Percentiles rank a stretch among this genome's conserved stretches.
Conservation (phyloP, 1,140 invertebrate species). For the Idris sp. region DNA sequence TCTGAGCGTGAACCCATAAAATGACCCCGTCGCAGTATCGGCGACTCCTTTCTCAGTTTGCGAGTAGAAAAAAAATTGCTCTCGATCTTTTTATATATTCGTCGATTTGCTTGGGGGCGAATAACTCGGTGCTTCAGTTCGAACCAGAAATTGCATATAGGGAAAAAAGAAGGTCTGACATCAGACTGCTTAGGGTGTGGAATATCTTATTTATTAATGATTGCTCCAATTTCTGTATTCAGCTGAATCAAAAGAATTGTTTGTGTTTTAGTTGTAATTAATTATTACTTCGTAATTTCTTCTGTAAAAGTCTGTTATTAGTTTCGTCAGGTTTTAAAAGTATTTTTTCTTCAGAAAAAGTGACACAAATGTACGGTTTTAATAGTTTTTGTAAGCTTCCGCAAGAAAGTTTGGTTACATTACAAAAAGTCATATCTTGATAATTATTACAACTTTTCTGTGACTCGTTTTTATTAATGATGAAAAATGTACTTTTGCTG, state of each 20-base stretch:
- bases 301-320: too few species aligned
- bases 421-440: not conserved
- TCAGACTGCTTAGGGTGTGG: conserved; percentile 59
- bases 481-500: conserved; percentile 1
- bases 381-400: not conserved
- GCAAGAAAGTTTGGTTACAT: not conserved
- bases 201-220: conserved; percentile 61
- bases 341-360: too few species aligned
- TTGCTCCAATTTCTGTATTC: too few species aligned
- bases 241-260: too few species aligned
- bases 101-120: conserved; percentile 66
- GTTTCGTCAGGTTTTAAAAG: too few species aligned
- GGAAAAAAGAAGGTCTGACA: conserved; percentile 62
- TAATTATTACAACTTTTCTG: not conserved
- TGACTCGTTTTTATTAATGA: not conserved
- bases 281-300: not conserved
- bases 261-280: too few species aligned
- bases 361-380: not conserved
- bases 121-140: conserved; percentile 68
- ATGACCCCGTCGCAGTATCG: conserved; percentile 69
- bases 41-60: conserved; percentile 42
- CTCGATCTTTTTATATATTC: conserved; percentile 75
- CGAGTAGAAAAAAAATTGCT: conserved; percentile 75
- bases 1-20: conserved; percentile 75
- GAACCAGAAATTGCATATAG: conserved; percentile 54